A percentile compares a stretch with the other conserved stretches of the same genome.
These are phyloP conservation scores for Mus pahari DNA, from an alignment of 2,113 vertebrate species.

Conservation along the genomic window DNA sequence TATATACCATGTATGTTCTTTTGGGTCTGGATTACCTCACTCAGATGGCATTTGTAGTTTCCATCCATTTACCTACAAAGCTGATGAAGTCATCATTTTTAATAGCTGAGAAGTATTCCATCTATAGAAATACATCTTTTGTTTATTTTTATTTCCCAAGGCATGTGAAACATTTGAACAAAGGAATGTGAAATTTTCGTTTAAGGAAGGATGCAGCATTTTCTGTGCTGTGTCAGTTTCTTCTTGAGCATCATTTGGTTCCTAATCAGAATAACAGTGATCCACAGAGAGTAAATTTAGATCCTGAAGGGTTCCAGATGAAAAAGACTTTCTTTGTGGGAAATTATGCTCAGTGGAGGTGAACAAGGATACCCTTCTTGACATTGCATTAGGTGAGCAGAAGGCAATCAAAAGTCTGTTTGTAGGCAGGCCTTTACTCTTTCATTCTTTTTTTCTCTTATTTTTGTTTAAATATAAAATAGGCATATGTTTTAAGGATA, in stretches of 20 bases:
- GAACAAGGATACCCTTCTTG: neutral
- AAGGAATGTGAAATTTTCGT: constrained; percentile 19
- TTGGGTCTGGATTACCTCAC: too few species aligned
- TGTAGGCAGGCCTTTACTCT: neutral
- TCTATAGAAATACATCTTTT: neutral
- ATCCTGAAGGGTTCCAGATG: neutral
- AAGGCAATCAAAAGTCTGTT: neutral
- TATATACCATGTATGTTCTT: too few species aligned
- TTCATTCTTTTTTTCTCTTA: neutral
- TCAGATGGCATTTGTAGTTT: too few species aligned
- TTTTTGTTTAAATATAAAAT: neutral
- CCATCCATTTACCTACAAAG: too few species aligned
- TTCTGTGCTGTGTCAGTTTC: neutral
- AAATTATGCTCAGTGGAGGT: neutral
- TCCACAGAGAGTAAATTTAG: neutral
- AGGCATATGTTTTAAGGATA: neutral
- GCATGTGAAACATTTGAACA: neutral
- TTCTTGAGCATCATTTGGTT: neutral
- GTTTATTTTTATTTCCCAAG: neutral
- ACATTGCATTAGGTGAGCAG: neutral
- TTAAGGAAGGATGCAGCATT: neutral
- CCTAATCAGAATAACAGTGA: neutral
- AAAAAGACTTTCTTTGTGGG: neutral
- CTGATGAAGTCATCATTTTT: too few species aligned
- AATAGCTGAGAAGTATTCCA: too few species aligned